phyloP scores from a whole-genome alignment of 2,113 vertebrate species.

The Rhabdomys dilectus region DNA sequence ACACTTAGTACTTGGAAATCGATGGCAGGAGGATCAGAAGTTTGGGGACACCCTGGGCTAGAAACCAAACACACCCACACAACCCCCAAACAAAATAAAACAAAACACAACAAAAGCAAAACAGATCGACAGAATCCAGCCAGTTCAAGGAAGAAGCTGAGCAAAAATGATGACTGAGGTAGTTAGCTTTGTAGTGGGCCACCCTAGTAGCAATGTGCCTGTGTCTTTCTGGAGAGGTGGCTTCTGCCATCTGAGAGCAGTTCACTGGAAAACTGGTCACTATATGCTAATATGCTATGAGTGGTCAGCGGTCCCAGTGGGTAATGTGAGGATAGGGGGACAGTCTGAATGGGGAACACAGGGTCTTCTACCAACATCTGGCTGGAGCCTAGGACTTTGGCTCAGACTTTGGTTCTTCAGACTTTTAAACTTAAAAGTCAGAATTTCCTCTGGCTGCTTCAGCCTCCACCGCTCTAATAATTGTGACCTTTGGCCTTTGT shows the following conservation, averaged over 20 bases:
- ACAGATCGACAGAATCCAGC: not conserved
- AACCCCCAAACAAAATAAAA: not conserved
- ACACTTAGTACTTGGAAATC: not conserved
- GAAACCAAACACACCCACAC: not conserved
- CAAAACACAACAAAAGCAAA: not conserved
- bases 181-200: no score
- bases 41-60: not conserved
- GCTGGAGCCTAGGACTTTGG: not conserved
- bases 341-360: not conserved
- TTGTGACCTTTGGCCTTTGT: not conserved
- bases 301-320: not conserved
- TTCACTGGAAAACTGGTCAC: not conserved
- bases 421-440: not conserved
- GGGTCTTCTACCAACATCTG: not conserved
- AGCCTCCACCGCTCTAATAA: not conserved
- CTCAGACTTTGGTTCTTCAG: not conserved
- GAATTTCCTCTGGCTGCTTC: not conserved
- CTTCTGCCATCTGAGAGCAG: not conserved
- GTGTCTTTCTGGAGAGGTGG: not conserved
- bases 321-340: not conserved
- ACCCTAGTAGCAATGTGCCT: no score
- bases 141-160: not conserved
- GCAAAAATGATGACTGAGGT: not conserved
- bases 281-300: not conserved
- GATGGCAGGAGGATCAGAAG: not conserved